Evolutionary conservation across 1,140 invertebrate species (phyloP).

Genomic region (Oscheius sp.): DNA sequence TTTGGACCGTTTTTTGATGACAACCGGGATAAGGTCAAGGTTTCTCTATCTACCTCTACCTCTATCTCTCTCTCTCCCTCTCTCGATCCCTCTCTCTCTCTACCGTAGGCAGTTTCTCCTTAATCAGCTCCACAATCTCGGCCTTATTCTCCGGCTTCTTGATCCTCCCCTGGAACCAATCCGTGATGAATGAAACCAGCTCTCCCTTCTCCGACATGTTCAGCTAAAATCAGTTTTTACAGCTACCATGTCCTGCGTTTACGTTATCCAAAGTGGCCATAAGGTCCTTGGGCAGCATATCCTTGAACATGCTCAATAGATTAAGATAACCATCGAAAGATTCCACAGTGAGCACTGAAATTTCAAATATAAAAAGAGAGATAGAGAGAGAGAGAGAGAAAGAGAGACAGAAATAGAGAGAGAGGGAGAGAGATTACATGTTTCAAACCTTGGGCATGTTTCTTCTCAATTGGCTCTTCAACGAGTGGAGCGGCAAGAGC

Average conservation of each 20-base stretch:
- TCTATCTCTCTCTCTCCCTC: too few species aligned
- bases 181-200: conserved; percentile 3
- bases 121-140: neutral
- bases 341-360: conserved; percentile 8
- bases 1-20: too few species aligned
- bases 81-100: neutral
- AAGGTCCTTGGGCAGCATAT: conserved; percentile 16
- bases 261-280: conserved; percentile 2
- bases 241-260: neutral
- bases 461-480: conserved; percentile 11
- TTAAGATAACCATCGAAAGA: conserved; percentile 19
- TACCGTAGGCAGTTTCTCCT: neutral
- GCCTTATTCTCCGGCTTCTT: neutral
- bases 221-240: neutral
- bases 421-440: neutral
- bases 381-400: too few species aligned
- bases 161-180: conserved; percentile 23
- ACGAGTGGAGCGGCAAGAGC: neutral
- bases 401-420: too few species aligned
- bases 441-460: neutral
- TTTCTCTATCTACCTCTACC: too few species aligned
- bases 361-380: neutral
- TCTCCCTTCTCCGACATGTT: conserved; percentile 16
- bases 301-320: conserved; percentile 23
- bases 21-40: too few species aligned